phyloP scores from a whole-genome alignment of 1,140 invertebrate species.

The Platyura marginata region DNA sequence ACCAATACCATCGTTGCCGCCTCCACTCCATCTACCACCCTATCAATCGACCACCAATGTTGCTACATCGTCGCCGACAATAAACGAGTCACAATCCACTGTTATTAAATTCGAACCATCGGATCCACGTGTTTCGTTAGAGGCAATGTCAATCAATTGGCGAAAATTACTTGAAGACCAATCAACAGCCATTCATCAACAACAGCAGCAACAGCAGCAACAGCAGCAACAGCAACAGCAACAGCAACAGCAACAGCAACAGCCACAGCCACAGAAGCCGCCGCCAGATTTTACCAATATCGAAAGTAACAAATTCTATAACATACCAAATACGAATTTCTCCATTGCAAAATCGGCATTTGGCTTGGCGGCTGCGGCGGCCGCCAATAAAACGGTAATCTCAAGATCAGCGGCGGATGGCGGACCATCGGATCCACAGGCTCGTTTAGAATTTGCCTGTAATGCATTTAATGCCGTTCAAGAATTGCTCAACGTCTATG shows the following conservation, averaged over 20 bases:
- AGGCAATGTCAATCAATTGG: neutral
- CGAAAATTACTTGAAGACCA: neutral
- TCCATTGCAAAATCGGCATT: neutral
- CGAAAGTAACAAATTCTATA: neutral
- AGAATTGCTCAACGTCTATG: constrained; percentile 5
- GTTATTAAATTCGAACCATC: neutral
- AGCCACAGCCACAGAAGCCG: neutral
- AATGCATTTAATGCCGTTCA: constrained; percentile 5
- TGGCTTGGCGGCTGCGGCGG: neutral
- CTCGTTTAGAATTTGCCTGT: neutral
- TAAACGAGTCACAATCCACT: neutral
- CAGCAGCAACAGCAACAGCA: neutral
- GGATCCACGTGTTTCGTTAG: neutral
- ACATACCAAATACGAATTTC: neutral
- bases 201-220: neutral
- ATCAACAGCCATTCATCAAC: neutral
- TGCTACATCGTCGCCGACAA: neutral
- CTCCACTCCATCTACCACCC: neutral
- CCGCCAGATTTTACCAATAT: neutral
- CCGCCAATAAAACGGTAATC: neutral
- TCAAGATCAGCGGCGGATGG: neutral
- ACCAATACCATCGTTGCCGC: neutral
- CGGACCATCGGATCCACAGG: neutral
- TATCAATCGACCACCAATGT: neutral
- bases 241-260: neutral